Base-by-base conservation (phyloP, 2,113 vertebrate genomes). In the Cairina moschata region DNA sequence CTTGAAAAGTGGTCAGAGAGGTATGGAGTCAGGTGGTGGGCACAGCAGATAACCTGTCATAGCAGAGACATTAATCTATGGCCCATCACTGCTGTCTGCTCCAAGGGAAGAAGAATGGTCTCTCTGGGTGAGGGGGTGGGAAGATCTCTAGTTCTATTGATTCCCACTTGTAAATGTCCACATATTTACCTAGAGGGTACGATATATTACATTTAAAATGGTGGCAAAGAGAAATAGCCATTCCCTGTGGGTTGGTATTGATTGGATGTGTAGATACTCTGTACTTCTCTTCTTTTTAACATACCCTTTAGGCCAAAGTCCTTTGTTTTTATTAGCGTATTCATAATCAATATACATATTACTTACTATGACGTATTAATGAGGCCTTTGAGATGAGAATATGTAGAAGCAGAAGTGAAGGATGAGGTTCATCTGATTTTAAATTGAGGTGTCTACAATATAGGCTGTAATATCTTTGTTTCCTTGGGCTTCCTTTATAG, bases 111-210 rank as follows among this genome's bases (percentile, higher is more conserved):
- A 96, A 92, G 88, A 72, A 95, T 76, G 17, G 58, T 55, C 6
- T 90, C 38, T 86, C 28, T 4, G 62, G 60, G 50, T 94, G 55
- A 87, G 83, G 71, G 40, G 75, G 52, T 88, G 95, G 83, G 90
- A 82, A 96, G 91, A 81, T 76, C 29, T 86, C 73, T 90, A 21
- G 55, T 88, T 80, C 65, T 91, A 94, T 65, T 78, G 93, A 88
- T 95, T 96, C 80, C 58, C 85, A 72, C 93, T 97, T 96, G 94
- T 91, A 91, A 86, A 94, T 96, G 96, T 92, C 91, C 94, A 87
- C 77, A 72, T 96, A 83, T 96, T 94, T 95, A 91, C 92, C 96
- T 94, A 94, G 62, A 56, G 85, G 83, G 72, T 81, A 95, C 11
- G 18, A 92, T 95, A 90, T 95, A 97, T 96, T 95, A 69, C 73